Conservation (phyloP, 2,888 invertebrate genomes). For the Drosophila affinis region DNA sequence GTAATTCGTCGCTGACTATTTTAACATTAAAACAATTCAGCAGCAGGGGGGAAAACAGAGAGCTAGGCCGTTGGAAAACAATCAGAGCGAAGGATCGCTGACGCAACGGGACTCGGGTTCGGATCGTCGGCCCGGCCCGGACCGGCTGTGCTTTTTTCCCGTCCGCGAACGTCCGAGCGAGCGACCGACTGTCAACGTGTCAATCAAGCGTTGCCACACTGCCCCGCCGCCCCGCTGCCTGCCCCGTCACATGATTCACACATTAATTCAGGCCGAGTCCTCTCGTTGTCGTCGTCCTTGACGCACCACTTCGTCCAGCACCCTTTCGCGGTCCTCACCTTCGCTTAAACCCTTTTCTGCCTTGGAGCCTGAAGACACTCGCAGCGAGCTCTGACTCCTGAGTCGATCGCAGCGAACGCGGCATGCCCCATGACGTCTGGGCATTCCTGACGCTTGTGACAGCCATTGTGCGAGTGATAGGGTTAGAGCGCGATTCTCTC, state of each 20-base stretch:
- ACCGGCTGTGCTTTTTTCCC: slow-evolving; percentile 40
- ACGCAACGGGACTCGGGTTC: slow-evolving; percentile 58
- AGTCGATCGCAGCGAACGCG: neutral
- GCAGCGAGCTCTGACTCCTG: neutral
- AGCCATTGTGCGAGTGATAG: neutral
- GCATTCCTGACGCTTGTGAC: neutral
- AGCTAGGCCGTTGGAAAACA: slow-evolving; percentile 37
- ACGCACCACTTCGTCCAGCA: neutral
- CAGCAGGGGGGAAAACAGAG: slow-evolving; percentile 30
- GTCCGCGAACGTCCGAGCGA: slow-evolving; percentile 13
- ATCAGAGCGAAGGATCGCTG: slow-evolving; percentile 72
- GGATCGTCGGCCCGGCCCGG: neutral
- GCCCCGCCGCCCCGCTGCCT: slow-evolving; percentile 29
- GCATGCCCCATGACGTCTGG: neutral
- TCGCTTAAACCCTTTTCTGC: neutral
- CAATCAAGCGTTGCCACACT: slow-evolving; percentile 71
- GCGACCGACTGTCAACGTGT: slow-evolving; percentile 79
- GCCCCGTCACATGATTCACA: slow-evolving; percentile 29
- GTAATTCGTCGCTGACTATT: slow-evolving; percentile 1
- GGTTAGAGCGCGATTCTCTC: neutral
- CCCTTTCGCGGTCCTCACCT: neutral
- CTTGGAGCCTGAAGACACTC: neutral
- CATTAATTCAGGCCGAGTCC: slow-evolving; percentile 42
- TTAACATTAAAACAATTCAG: slow-evolving; percentile 39
- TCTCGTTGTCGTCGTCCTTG: slow-evolving; percentile 24